Base-by-base conservation (phyloP, 1,140 invertebrate species). In the Agrilus planipennis region DNA sequence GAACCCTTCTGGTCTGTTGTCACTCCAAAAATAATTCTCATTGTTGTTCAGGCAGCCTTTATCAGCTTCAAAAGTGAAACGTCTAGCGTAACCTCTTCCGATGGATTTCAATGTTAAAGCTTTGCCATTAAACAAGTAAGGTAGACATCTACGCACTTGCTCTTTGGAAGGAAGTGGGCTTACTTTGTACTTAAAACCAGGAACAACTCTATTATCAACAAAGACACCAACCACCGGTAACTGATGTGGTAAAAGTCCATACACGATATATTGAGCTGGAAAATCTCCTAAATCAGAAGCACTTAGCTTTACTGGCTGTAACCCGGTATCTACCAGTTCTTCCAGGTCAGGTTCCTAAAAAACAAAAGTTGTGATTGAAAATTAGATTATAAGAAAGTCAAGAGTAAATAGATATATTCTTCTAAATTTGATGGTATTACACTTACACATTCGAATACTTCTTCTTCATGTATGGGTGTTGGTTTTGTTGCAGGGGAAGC, bases 101-200 rank as follows among this genome's bases (percentile, higher is more conserved):
- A 85, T 78, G 6, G 70, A 75, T 49, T 71, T 63, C 28, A 86
- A 64, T n/a, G 66, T 71, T 11, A 81, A 59, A 18, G 79, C 76
- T 54, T 71, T 64, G 2, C 75, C 76, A 43, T 63, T 62, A 54
- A 79, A 80, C 41, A 79, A 61, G 49, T 71, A 73, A 52, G 52
- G 52, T 10, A 51, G 42, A 6, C 22, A 42, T 12, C 39, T 49
- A 9, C 51, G 47, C 6, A 31, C 22, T 31, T 52, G 20, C 3
- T 51, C 50, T 9, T 57, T 30, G 11, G 27, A 39, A 51, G 69
- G 68, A 52, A 80, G 65, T 0, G 73, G 73, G 52, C 71, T 74
- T 23, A 84, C 80, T 63, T 75, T 72, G 65, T 86, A 85, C 55
- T 71, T 68, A 67, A 84, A 86, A 23, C 83, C 81, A 39, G 79